These are phyloP conservation scores for Lepidothrix coronata DNA, from an alignment of 2,113 vertebrate species.

Conservation along the genomic window DNA sequence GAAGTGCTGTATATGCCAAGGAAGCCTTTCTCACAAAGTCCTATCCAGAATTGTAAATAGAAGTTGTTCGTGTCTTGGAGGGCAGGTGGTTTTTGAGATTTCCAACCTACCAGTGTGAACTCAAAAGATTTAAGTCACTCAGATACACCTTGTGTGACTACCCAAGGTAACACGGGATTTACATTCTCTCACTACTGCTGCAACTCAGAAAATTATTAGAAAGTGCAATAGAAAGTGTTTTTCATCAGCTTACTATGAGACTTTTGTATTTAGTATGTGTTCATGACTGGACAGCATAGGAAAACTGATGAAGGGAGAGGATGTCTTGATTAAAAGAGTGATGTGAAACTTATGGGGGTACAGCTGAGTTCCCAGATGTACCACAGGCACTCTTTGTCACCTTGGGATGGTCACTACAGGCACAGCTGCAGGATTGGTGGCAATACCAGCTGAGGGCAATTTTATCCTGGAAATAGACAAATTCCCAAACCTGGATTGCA, in stretches of 20 bases:
- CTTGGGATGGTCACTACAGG: neutral
- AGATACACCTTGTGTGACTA: neutral
- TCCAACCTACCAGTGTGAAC: neutral
- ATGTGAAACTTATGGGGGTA: neutral
- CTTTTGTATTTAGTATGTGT: neutral
- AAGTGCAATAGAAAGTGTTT: neutral
- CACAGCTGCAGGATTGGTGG: neutral
- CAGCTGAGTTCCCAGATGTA: neutral
- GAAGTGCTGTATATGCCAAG: neutral
- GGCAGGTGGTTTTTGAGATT: neutral
- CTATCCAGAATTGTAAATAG: neutral
- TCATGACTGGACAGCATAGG: neutral
- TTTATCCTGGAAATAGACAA: neutral
- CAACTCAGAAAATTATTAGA: neutral
- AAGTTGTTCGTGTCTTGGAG: neutral
- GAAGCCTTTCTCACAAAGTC: neutral
- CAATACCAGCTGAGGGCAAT: neutral
- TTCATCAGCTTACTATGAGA: neutral
- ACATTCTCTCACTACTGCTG: neutral
- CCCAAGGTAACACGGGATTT: neutral
- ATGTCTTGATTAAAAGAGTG: neutral
- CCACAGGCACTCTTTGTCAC: neutral
- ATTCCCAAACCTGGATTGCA: neutral
- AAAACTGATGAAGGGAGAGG: neutral
- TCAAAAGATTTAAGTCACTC: neutral